A percentile compares a stretch with the other conserved stretches of the same genome.
phyloP scores from a whole-genome alignment of 2,888 invertebrate species.

The Camptogramma bilineatum region DNA sequence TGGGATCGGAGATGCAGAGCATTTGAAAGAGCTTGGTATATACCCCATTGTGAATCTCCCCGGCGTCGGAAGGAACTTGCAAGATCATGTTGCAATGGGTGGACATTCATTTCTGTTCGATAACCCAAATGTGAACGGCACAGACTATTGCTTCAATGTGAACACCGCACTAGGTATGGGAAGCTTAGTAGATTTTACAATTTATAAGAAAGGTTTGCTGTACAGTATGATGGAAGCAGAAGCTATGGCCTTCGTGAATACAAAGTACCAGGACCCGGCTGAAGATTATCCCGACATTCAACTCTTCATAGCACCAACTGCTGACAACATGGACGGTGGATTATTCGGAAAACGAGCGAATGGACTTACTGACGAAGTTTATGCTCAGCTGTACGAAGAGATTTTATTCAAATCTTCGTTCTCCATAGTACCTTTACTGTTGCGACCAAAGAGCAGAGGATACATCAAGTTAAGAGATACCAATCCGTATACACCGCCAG shows the following conservation, averaged over 20 bases:
- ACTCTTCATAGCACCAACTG: slow-evolving; percentile 89
- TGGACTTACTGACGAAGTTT: slow-evolving; percentile 88
- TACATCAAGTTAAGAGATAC: slow-evolving; percentile 87
- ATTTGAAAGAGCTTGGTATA: slow-evolving; percentile 87
- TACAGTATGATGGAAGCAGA: slow-evolving; percentile 92
- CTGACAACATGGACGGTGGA: slow-evolving; percentile 92
- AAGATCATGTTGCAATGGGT: slow-evolving; percentile 93
- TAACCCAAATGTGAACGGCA: slow-evolving; percentile 83
- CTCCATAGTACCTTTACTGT: slow-evolving; percentile 88
- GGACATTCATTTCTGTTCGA: slow-evolving; percentile 91
- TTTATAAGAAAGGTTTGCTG: slow-evolving; percentile 87
- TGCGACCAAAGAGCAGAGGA: slow-evolving; percentile 91
- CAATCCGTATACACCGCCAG: slow-evolving; percentile 90
- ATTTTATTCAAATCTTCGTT: slow-evolving; percentile 89
- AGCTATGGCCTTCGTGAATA: slow-evolving; percentile 91
- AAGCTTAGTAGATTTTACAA: slow-evolving; percentile 87
- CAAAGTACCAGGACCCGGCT: slow-evolving; percentile 87
- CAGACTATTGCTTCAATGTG: slow-evolving; percentile 88
- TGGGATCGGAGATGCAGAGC: slow-evolving; percentile 90
- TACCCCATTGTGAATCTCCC: slow-evolving; percentile 86
- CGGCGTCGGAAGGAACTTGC: slow-evolving; percentile 92
- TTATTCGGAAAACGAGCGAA: slow-evolving; percentile 89
- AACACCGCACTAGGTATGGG: slow-evolving; percentile 87
- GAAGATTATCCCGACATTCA: slow-evolving; percentile 93
- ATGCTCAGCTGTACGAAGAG: slow-evolving; percentile 89